A percentile compares a stretch with the other conserved stretches of the same genome.
phyloP scores from a whole-genome alignment of 2,888 invertebrate species.

The Campoletis raptor region DNA sequence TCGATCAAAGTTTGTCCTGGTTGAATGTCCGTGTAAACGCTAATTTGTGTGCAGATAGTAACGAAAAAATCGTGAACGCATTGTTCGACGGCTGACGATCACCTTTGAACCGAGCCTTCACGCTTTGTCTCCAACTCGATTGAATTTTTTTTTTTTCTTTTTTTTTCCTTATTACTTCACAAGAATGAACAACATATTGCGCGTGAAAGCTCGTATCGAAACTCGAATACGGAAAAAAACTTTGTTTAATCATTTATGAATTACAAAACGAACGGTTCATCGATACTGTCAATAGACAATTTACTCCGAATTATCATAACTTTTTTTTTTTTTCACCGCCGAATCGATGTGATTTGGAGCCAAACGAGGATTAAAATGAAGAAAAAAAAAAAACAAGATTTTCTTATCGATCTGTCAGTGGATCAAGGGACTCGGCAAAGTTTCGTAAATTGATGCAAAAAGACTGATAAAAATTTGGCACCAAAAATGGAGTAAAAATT shows the following conservation, averaged over 20 bases:
- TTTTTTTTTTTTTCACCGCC: neutral
- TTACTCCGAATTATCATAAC: neutral
- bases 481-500: neutral
- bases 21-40: neutral
- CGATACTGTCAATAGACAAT: neutral
- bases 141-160: constrained; percentile 18
- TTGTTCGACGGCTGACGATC: constrained; percentile 80
- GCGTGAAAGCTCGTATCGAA: neutral
- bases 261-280: neutral
- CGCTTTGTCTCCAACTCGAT: constrained; percentile 55
- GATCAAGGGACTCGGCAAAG: neutral
- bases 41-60: neutral
- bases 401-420: neutral
- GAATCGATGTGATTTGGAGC: neutral
- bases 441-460: neutral
- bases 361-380: neutral
- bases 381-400: too few species aligned
- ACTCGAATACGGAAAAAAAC: neutral
- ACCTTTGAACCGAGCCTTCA: constrained; percentile 83
- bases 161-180: constrained; percentile 13
- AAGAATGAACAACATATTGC: constrained; percentile 29
- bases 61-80: constrained; percentile 61
- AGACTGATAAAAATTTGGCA: neutral
- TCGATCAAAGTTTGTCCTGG: neutral
- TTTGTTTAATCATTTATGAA: neutral